Evolutionary conservation across 2,797 vertebrate species (phyloP).

Genomic region (Enteromius fasciolatus): DNA sequence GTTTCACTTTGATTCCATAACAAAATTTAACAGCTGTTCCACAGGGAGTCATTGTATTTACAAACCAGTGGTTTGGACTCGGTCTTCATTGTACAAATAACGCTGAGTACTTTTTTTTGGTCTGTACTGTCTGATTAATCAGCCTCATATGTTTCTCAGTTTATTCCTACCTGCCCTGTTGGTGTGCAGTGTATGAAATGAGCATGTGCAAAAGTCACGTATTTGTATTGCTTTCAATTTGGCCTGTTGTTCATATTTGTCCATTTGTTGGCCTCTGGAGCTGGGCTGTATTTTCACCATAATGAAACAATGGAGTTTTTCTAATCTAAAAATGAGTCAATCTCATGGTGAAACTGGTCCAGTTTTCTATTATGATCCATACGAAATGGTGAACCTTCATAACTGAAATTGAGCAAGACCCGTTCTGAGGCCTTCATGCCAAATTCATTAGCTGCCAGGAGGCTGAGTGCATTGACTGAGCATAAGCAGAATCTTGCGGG

Average conservation of each 20-base stretch:
- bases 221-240: neutral
- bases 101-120: neutral
- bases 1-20: slow-evolving; percentile 57
- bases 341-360: slow-evolving; percentile 34
- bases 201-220: neutral
- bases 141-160: neutral
- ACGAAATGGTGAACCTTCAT: slow-evolving; percentile 60
- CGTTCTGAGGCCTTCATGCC: slow-evolving; percentile 45
- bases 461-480: slow-evolving; percentile 40
- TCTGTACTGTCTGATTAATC: neutral
- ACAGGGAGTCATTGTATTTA: neutral
- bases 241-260: slow-evolving; percentile 8
- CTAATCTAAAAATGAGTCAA: slow-evolving; percentile 28
- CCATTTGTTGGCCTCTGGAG: neutral
- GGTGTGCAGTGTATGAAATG: neutral
- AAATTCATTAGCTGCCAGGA: slow-evolving; percentile 65
- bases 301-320: slow-evolving; percentile 23
- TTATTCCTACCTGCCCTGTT: neutral
- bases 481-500: slow-evolving; percentile 58
- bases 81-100: neutral
- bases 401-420: slow-evolving; percentile 56
- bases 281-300: neutral
- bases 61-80: neutral
- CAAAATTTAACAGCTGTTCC: slow-evolving; percentile 38
- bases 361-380: slow-evolving; percentile 40